Evolutionary conservation across 2,797 vertebrate genomes (phyloP), one percentile per base, ranked within the genome.

Genomic region (Holocentrus rufus): DNA sequence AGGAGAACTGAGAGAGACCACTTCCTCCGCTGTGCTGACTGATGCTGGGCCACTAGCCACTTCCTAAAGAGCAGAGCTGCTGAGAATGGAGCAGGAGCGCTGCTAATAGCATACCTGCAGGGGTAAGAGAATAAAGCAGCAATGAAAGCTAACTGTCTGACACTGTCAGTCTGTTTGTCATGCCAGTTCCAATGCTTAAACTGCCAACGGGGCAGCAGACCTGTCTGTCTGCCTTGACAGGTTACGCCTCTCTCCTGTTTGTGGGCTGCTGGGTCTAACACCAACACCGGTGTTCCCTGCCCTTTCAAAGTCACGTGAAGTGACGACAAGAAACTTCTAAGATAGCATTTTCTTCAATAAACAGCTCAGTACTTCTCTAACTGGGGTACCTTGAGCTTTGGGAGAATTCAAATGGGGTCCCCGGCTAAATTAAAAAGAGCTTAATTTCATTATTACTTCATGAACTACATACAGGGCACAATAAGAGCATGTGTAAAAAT

Each of bases 221-320:
- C 90, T 88, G 93, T 93, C 81, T 20, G 72, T 92, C 94, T 88
- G 94, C 93, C 90, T 92, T 15, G 90, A 93, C 94, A 68, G 87
- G 94, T 94, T 94, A 72, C 44, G 2, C 80, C 69, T 86, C 80
- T 82, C 74, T 57, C 13, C 11, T 82, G 58, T 69, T 79, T 83
- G 23, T 65, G 59, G 7, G 42, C 0, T 31, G 66, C 77, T 76
- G 64, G 1, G 61, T n/a, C 79, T 63, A 82, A 77, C 20, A 8
- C 70, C 69, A 66, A 67, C 73, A 60, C 25, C 13, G 52, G 46
- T 75, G 72, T 42, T 84, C 59, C 74, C 50, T 62, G 76, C 58
- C 46, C 25, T 46, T 2, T 58, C n/a, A 2, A n/a, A 67, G 72
- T 83, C 81, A 83, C 62, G 71, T 83, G 80, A 83, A 20, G 44